phyloP scores from a whole-genome alignment of 2,888 invertebrate genomes.

The Zygothrica quintamaculata region DNA sequence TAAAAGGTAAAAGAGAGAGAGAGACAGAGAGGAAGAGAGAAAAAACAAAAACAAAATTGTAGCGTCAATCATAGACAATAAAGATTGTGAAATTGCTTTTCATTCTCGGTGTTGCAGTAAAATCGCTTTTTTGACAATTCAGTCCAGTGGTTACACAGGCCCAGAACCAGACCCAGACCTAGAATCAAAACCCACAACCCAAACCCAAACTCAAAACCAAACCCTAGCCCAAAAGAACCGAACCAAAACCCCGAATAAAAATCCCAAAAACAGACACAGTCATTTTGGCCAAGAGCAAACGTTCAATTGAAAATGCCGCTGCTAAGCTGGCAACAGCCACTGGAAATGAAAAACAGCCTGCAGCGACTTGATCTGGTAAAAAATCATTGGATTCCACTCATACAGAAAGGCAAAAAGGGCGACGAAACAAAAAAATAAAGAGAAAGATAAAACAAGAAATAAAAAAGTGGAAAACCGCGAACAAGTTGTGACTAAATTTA shows the following conservation, averaged over 20 bases:
- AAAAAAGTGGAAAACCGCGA: slow-evolving; percentile 9
- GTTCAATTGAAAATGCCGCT: slow-evolving; percentile 57
- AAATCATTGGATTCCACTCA: slow-evolving; percentile 53
- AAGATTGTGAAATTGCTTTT: slow-evolving; percentile 46
- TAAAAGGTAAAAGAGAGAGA: slow-evolving; percentile 1
- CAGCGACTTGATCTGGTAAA: slow-evolving; percentile 55
- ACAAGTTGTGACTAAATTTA: too few species aligned
- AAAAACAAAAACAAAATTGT: not conserved
- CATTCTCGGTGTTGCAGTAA: slow-evolving; percentile 6
- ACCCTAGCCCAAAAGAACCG: too few species aligned
- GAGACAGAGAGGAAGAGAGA: too few species aligned
- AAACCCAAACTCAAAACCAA: too few species aligned
- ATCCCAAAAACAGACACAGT: slow-evolving; percentile 15
- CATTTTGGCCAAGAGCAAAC: slow-evolving; percentile 37
- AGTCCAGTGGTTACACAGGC: slow-evolving; percentile 14
- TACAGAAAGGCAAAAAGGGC: slow-evolving; percentile 30
- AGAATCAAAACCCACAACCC: too few species aligned
- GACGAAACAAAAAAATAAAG: slow-evolving; percentile 30
- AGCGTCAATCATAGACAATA: slow-evolving; percentile 42
- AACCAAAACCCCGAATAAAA: not conserved
- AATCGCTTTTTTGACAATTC: slow-evolving; percentile 27
- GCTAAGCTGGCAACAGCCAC: slow-evolving; percentile 40
- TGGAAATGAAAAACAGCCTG: slow-evolving; percentile 32
- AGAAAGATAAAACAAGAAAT: slow-evolving; percentile 44
- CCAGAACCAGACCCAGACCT: not conserved